Conservation (phyloP, 2,888 invertebrate genomes). For the Stenoptilia bipunctidactyla region DNA sequence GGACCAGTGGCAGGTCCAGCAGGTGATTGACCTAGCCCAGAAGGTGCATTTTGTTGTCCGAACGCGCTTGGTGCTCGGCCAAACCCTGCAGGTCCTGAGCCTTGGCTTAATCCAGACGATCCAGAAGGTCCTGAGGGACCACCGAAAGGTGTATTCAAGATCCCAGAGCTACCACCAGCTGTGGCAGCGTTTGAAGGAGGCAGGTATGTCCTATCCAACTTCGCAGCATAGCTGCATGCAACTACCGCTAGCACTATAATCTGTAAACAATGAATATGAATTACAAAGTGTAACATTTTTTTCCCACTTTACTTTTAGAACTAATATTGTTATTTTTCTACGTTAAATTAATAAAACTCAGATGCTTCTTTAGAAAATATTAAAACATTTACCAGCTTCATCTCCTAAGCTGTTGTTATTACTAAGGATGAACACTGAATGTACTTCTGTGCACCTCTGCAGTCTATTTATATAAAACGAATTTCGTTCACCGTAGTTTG, state of each 20-base stretch:
- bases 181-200: constrained; percentile 49
- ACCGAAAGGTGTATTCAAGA: constrained; percentile 36
- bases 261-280: constrained; percentile 30
- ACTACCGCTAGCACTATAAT: constrained; percentile 45
- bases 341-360: background rate
- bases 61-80: background rate
- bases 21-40: constrained; percentile 7
- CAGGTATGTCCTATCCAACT: constrained; percentile 54
- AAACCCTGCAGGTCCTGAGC: constrained; percentile 10
- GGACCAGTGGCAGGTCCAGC: constrained; percentile 8
- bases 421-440: constrained; percentile 41
- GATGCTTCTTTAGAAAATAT: background rate
- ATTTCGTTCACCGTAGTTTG: constrained; percentile 49
- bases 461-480: constrained; percentile 61
- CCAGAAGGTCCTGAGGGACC: constrained; percentile 16
- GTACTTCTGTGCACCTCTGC: constrained; percentile 30
- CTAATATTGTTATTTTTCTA: background rate
- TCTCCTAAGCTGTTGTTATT: constrained; percentile 42
- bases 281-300: background rate
- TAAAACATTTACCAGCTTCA: constrained; percentile 56
- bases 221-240: constrained; percentile 52
- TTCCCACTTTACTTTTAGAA: background rate
- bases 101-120: constrained; percentile 17
- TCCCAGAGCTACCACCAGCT: constrained; percentile 54
- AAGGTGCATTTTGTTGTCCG: background rate